phyloP scores from a whole-genome alignment of 2,797 vertebrate genomes.

The Clarias pachynema region DNA sequence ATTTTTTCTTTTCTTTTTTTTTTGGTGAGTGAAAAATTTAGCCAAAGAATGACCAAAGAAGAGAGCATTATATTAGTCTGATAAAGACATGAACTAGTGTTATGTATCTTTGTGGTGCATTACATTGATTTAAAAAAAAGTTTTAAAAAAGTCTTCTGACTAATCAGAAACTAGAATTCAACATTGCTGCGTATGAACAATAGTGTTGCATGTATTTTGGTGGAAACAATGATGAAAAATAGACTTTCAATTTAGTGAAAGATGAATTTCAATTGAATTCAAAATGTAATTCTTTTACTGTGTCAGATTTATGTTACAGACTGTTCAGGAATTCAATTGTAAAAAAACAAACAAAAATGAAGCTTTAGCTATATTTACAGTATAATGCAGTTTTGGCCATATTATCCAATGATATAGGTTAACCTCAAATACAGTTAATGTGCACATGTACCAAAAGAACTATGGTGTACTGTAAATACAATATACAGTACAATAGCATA shows the following conservation, averaged over 20 bases:
- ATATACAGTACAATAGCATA: background rate
- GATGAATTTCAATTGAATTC: background rate
- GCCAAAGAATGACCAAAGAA: background rate
- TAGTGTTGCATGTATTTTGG: background rate
- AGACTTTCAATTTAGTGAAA: background rate
- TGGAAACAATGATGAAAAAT: background rate
- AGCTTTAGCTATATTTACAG: background rate
- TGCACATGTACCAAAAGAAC: background rate
- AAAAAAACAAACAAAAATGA: background rate
- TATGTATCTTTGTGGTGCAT: background rate
- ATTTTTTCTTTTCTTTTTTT: too few species aligned
- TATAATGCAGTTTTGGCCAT: background rate
- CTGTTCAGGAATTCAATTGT: background rate
- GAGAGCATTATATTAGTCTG: background rate
- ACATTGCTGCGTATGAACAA: background rate
- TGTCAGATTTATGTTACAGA: background rate
- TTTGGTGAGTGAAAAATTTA: background rate
- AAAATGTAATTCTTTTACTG: background rate
- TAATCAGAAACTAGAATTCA: background rate
- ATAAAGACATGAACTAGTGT: background rate
- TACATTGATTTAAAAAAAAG: too few species aligned
- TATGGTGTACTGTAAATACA: background rate
- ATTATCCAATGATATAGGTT: background rate
- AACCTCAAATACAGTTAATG: background rate
- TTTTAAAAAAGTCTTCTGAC: too few species aligned